These are phyloP conservation scores for Pteria penguin DNA, from an alignment of 2,888 invertebrate species.

Conservation along the genomic window DNA sequence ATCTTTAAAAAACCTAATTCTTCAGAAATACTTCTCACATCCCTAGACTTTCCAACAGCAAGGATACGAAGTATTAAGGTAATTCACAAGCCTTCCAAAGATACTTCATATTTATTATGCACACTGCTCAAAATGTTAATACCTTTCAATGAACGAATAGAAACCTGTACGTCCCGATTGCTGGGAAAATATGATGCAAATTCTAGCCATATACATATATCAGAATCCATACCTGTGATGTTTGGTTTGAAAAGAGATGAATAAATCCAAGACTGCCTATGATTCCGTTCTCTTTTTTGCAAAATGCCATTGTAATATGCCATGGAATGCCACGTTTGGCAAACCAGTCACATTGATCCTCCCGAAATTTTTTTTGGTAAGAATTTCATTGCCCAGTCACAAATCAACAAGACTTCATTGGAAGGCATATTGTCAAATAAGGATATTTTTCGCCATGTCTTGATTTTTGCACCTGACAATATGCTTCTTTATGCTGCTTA, in stretches of 20 bases:
- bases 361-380: constrained; percentile 13
- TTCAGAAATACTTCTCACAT: too few relatives aligned
- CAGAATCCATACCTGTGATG: constrained; percentile 11
- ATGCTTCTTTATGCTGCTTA: constrained; percentile 10
- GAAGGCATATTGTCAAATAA: constrained; percentile 1
- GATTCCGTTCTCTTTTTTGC: background rate
- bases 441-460: background rate
- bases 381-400: constrained; percentile 29
- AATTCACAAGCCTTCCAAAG: too few relatives aligned
- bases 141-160: too few relatives aligned
- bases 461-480: constrained; percentile 18
- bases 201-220: too few relatives aligned
- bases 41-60: too few relatives aligned
- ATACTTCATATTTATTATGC: too few relatives aligned
- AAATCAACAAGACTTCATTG: background rate
- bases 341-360: constrained; percentile 28
- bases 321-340: constrained; percentile 2
- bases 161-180: too few relatives aligned
- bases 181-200: too few relatives aligned
- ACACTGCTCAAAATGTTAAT: too few relatives aligned
- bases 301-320: constrained; percentile 18
- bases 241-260: constrained; percentile 6
- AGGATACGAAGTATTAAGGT: too few relatives aligned
- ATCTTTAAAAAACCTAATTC: too few relatives aligned
- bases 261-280: constrained; percentile 13